A percentile compares a stretch with the other conserved stretches of the same genome.
phyloP scores from a whole-genome alignment of 2,888 invertebrate genomes.

The Catocala fraxini region DNA sequence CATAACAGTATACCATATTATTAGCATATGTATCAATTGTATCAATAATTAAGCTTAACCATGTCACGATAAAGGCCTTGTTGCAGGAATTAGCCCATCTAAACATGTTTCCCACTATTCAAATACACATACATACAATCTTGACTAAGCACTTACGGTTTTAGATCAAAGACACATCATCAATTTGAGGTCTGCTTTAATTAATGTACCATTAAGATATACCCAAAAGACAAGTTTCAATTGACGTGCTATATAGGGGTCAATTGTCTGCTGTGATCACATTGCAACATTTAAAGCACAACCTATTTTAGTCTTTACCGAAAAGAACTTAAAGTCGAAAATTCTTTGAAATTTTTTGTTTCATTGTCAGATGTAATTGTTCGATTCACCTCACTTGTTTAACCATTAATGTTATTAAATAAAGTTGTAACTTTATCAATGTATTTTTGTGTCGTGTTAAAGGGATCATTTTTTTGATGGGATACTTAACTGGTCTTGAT shows the following conservation, averaged over 20 bases:
- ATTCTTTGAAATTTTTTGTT: constrained; percentile 19
- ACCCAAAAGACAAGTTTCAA: constrained; percentile 64
- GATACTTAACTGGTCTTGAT: constrained; percentile 21
- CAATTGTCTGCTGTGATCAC: constrained; percentile 64
- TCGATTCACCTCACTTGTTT: constrained; percentile 48
- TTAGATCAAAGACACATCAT: constrained; percentile 49
- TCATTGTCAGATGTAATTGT: constrained; percentile 31
- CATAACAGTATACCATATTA: neutral
- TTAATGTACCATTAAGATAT: constrained; percentile 68
- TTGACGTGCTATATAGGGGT: constrained; percentile 69
- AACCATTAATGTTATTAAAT: constrained; percentile 50
- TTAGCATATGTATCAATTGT: neutral
- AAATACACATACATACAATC: constrained; percentile 35
- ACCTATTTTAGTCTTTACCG: constrained; percentile 18
- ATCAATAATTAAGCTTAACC: constrained; percentile 25
- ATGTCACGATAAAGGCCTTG: constrained; percentile 10
- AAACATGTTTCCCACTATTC: constrained; percentile 27
- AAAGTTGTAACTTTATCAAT: constrained; percentile 41
- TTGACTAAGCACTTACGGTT: constrained; percentile 38
- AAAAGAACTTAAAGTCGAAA: constrained; percentile 8
- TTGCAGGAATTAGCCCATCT: constrained; percentile 29
- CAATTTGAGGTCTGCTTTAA: constrained; percentile 60
- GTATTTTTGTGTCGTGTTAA: constrained; percentile 38
- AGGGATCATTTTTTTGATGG: constrained; percentile 39
- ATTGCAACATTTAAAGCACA: constrained; percentile 1